A percentile compares a stretch with the other conserved stretches of the same genome.
Evolutionary conservation across 1,140 invertebrate genomes (phyloP).

Genomic region (Phthorimaea operculella): DNA sequence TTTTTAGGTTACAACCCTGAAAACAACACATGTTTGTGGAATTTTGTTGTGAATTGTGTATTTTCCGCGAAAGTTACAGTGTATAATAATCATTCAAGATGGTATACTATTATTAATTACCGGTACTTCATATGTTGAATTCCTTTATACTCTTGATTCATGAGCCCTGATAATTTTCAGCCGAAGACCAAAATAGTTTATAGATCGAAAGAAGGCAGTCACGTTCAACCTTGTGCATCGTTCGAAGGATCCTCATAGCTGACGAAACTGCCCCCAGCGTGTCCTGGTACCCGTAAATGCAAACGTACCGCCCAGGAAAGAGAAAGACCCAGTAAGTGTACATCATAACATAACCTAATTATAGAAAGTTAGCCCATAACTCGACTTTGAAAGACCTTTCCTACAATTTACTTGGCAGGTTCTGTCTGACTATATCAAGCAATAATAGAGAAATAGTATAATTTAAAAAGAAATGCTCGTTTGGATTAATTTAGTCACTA

Average conservation of each 20-base stretch:
- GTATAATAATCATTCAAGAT: slow-evolving; percentile 21
- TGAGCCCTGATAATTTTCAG: slow-evolving; percentile 53
- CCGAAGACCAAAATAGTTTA: slow-evolving; percentile 84
- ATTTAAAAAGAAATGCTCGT: too few species aligned
- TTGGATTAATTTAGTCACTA: too few species aligned
- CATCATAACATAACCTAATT: slow-evolving; percentile 13
- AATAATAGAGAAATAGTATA: too few species aligned
- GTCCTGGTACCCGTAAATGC: slow-evolving; percentile 78
- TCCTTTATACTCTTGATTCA: not conserved
- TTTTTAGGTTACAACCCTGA: too few species aligned
- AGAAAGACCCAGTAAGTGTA: slow-evolving; percentile 47
- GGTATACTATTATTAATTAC: slow-evolving; percentile 17
- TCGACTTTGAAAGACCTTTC: too few species aligned
- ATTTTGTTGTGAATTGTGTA: slow-evolving; percentile 11
- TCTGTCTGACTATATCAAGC: too few species aligned
- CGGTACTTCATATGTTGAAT: not conserved
- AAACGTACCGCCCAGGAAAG: slow-evolving; percentile 39
- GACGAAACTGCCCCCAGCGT: slow-evolving; percentile 87
- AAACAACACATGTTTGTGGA: slow-evolving; percentile 46
- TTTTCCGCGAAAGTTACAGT: not conserved
- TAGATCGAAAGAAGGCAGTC: slow-evolving; percentile 91
- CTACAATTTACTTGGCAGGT: too few species aligned
- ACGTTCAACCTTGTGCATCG: slow-evolving; percentile 93
- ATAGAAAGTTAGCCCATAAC: too few species aligned
- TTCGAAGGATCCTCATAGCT: slow-evolving; percentile 85